Conservation (phyloP, 2,113 vertebrate species). For the Limnothrissa miodon region DNA sequence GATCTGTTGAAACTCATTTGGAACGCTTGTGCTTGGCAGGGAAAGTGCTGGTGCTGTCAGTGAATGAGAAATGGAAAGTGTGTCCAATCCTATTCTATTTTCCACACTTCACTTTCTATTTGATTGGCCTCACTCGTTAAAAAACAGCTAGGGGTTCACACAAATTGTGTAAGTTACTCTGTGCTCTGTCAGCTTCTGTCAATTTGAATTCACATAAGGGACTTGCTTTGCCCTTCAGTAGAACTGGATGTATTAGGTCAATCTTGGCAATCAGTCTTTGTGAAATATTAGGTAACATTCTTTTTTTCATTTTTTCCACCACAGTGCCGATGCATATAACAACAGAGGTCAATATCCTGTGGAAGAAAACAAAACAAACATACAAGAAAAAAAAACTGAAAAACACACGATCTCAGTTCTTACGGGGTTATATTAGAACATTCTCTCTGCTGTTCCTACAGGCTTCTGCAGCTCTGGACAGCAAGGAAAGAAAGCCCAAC, state of each 20-base stretch:
- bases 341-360: no score
- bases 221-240: background rate
- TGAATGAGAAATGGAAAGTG: background rate
- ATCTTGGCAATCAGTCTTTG: background rate
- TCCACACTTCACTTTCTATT: background rate
- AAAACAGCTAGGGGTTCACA: background rate
- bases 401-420: no score
- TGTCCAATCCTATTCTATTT: background rate
- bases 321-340: no score
- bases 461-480: background rate
- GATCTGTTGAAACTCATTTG: constrained; percentile 12
- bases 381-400: no score
- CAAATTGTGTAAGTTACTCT: background rate
- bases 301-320: background rate
- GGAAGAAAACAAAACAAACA: no score
- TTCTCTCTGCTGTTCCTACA: background rate
- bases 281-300: background rate
- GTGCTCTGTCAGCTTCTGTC: background rate
- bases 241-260: background rate
- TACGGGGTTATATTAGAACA: no score
- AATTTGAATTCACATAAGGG: background rate
- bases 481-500: background rate
- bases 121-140: background rate
- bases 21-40: background rate
- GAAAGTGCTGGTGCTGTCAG: background rate